Evolutionary conservation across 2,888 invertebrate genomes (phyloP).

Genomic region (Coenonympha arcania): DNA sequence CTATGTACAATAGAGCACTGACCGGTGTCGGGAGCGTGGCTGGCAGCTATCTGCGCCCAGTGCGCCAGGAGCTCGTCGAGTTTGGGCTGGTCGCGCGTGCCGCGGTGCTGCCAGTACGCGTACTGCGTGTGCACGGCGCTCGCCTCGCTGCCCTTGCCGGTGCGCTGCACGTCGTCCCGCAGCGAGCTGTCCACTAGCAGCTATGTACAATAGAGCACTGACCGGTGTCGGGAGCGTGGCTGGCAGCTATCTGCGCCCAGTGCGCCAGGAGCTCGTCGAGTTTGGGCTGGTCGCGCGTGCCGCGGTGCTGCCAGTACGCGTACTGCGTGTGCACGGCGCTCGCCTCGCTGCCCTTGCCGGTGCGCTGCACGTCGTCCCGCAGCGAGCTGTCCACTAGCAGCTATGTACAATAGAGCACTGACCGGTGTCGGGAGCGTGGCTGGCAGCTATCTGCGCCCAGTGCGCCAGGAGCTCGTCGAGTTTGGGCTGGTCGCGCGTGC

Average conservation of each 20-base stretch:
- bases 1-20: no score
- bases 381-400: slow-evolving; percentile 75
- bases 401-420: no score
- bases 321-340: slow-evolving; percentile 71
- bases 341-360: slow-evolving; percentile 32
- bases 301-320: slow-evolving; percentile 76
- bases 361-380: slow-evolving; percentile 61
- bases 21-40: slow-evolving; percentile 48
- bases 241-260: slow-evolving; percentile 77
- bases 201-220: no score
- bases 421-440: slow-evolving; percentile 48
- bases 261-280: slow-evolving; percentile 74
- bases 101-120: slow-evolving; percentile 76
- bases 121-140: slow-evolving; percentile 71
- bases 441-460: slow-evolving; percentile 77
- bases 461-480: slow-evolving; percentile 74
- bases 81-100: slow-evolving; percentile 77
- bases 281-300: slow-evolving; percentile 77
- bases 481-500: slow-evolving; percentile 77
- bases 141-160: slow-evolving; percentile 32
- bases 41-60: slow-evolving; percentile 77
- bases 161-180: slow-evolving; percentile 61
- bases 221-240: slow-evolving; percentile 48
- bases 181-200: slow-evolving; percentile 75
- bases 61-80: slow-evolving; percentile 74